phyloP scores from a whole-genome alignment of 2,113 vertebrate genomes.

The Triplophysa tibetana region DNA sequence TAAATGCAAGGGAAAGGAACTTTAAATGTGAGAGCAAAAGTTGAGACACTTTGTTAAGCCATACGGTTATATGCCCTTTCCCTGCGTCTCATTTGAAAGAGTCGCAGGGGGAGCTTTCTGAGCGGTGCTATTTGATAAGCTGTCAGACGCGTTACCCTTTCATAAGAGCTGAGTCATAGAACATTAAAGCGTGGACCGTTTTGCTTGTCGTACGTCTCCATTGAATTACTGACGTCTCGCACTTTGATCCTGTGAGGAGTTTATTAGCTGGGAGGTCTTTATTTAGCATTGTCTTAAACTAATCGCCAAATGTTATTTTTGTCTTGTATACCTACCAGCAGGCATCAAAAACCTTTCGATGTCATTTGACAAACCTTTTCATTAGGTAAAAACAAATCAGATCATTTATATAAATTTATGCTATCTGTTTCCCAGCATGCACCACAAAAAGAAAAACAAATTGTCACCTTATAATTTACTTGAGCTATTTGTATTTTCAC shows the following conservation, averaged over 20 bases:
- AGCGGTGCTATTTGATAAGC: conserved; percentile 31
- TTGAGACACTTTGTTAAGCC: conserved; percentile 8
- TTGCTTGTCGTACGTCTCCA: background rate
- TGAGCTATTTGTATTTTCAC: no score
- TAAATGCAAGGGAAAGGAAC: conserved; percentile 51
- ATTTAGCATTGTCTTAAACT: background rate
- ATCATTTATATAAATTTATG: no score
- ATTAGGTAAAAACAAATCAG: no score
- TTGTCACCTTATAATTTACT: no score
- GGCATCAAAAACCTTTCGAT: no score
- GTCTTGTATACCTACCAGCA: background rate
- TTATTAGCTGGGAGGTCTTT: conserved; percentile 8
- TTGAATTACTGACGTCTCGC: background rate
- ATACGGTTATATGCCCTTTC: conserved; percentile 1
- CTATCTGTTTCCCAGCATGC: no score
- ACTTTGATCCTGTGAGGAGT: conserved; percentile 16
- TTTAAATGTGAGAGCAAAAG: background rate
- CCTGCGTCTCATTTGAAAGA: conserved; percentile 23
- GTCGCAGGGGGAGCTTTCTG: conserved; percentile 23
- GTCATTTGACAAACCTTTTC: no score
- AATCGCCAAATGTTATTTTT: background rate
- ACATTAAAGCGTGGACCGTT: conserved; percentile 21
- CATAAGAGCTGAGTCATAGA: conserved; percentile 26
- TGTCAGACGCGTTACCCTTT: conserved; percentile 28
- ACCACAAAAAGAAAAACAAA: no score